phyloP scores from a whole-genome alignment of 2,113 vertebrate species.

The Halichoerus grypus region DNA sequence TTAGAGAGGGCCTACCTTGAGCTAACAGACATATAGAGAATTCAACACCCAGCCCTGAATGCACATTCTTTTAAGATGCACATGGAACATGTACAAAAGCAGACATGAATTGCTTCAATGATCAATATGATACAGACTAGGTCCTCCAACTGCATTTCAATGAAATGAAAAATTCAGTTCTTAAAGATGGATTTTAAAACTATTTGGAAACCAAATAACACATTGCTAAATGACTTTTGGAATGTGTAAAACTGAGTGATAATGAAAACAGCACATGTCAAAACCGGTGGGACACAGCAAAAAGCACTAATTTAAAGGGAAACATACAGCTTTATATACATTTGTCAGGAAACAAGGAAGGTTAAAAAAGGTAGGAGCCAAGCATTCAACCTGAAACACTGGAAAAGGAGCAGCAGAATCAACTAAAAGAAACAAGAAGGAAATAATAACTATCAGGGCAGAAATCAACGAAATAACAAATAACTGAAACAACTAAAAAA shows the following conservation, averaged over 20 bases:
- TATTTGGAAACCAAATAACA: neutral
- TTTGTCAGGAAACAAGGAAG: neutral
- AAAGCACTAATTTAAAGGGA: neutral
- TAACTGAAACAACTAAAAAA: neutral
- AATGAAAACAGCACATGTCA: neutral
- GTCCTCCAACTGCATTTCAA: neutral
- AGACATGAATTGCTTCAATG: neutral
- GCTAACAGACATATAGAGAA: neutral
- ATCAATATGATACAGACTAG: neutral
- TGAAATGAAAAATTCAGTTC: constrained; percentile 10
- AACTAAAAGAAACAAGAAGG: neutral
- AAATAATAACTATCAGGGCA: neutral
- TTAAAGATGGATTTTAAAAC: neutral
- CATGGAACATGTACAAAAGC: neutral
- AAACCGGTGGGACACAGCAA: neutral
- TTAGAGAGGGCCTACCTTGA: neutral
- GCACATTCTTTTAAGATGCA: neutral
- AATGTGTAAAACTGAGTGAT: neutral
- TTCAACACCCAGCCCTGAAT: neutral
- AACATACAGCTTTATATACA: neutral
- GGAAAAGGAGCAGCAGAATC: neutral
- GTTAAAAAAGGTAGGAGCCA: neutral
- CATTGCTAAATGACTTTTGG: neutral
- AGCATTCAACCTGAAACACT: neutral
- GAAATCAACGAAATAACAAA: neutral